Base-by-base conservation (phyloP, 2,888 invertebrate species). In the Arrhopalites spinosus region DNA sequence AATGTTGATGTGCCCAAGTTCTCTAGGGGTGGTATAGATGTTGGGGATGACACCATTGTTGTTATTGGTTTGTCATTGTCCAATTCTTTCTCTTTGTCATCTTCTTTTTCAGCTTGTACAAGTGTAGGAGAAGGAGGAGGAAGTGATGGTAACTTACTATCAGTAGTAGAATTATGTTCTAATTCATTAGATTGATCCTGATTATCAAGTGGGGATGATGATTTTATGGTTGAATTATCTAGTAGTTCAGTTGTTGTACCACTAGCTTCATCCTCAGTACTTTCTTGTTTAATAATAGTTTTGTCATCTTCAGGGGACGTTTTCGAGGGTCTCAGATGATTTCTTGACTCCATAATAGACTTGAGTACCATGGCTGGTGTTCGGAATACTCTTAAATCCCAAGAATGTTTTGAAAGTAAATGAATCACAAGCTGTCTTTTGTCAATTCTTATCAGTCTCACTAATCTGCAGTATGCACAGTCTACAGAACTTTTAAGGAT, bases 391-490 rank as follows among this genome's bases (percentile, higher is more conserved):
- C 76, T 73, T 0, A 79, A 43, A 47, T 77, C 59, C 81, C 80
- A 94, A 8, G 92, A 88, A 86, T 95, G 94, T 84, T 93, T 89
- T 0, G 90, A 89, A 20, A 94, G 90, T 85, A 94, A 89, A 84
- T 95, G 94, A 56, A 93, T 85, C 8, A 91, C 91, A 69, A 95
- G 86, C 83, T 93, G 92, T 84, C 91, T 90, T 70, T 92, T 93
- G 85, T 94, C 93, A 0, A 94, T 93, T 15, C 93, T 92, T 81
- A 95, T 93, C 83, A 92, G 91, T 25, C 93, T 88, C 0, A 93
- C 93, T 87, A 94, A 93, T 84, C 94, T 93, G 84, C 94, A 95
- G 85, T 93, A 95, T 74, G 93, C 89, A 85, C 95, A 95, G n/a
- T 78, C 74, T 11, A 27, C 25, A 15, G 74, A 76, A 25, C 79